A percentile compares a stretch with the other conserved stretches of the same genome.
Evolutionary conservation across 2,797 vertebrate genomes (phyloP).

Genomic region (Artibeus jamaicensis): DNA sequence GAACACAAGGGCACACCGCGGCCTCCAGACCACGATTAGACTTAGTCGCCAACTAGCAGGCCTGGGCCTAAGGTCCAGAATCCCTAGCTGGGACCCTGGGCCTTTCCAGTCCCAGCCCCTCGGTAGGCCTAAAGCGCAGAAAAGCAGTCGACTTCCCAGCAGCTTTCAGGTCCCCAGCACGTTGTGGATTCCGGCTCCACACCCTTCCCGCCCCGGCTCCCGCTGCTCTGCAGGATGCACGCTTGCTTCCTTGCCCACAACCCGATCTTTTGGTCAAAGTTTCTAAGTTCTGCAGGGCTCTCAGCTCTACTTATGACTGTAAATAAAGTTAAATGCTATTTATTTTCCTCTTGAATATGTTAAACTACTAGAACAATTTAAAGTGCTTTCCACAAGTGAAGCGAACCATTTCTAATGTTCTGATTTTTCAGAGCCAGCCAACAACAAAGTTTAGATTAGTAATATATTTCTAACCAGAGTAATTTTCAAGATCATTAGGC

Average conservation of each 20-base stretch:
- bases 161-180: too few species aligned
- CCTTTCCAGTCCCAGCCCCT: background rate
- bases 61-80: background rate
- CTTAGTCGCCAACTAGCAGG: background rate
- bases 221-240: background rate
- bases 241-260: background rate
- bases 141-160: background rate
- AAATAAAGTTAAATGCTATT: constrained; percentile 85
- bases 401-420: constrained; percentile 90
- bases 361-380: constrained; percentile 87
- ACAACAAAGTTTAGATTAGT: constrained; percentile 95
- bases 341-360: constrained; percentile 85
- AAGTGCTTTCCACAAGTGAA: constrained; percentile 88
- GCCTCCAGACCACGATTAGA: background rate
- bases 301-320: constrained; percentile 76
- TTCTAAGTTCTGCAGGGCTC: constrained; percentile 71
- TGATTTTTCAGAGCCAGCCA: constrained; percentile 91
- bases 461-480: constrained; percentile 92
- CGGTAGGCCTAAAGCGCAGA: too few species aligned
- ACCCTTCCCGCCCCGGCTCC: background rate
- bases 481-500: constrained; percentile 95
- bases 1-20: background rate
- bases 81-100: background rate
- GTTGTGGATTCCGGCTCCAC: rapidly evolving
- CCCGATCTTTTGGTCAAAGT: constrained; percentile 65